Base-by-base conservation (phyloP, 37 sponge, comb jelly and placozoan species). In the Aplysina aerophoba region DNA sequence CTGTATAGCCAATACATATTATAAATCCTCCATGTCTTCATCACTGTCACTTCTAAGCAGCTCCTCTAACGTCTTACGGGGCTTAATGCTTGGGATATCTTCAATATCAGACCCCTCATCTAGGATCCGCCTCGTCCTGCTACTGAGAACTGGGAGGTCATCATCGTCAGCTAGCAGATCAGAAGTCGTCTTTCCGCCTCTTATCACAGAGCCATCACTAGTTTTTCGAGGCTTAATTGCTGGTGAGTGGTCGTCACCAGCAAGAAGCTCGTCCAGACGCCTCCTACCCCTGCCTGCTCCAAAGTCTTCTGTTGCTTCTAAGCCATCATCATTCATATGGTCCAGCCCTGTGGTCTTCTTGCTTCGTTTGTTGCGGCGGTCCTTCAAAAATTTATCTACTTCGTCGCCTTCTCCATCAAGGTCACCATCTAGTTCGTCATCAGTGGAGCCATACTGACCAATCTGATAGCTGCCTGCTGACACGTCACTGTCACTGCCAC, bases 31-130 rank as follows among this genome's bases (percentile, higher is more conserved):
- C 22, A 41, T 31, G 14, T 75, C 78, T 15, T 39, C 37, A n/a
- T 75, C 78, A 41, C 78, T 75, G 54, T 75, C 78, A 41, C 78
- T 75, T 54, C 37, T 75, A 30, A 75, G 78, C 11, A 75, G 37
- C 54, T 75, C 78, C 14, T 75, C 78, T 36, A 75, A 11, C 2
- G 78, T 75, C 54, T 75, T 75, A 24, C 78, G 44, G 40, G 78
- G 78, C 41, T 75, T 75, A 41, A 75, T 75, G 37, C 17, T 44
- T 19, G 78, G 78, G 41, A 75, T 44, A 40, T 75, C 78, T 44
- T 75, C 78, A 30, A 75, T 25, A 41, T 75, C 78, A 36, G 78
- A 75, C 3, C 54, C 78, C 16, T 75, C 78, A 30, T 75, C 78
- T 1, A 75, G 54, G 20, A 75, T 50, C 12, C 3, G 39, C 78